These are phyloP conservation scores for Pseudopodoces humilis DNA, from an alignment of 2,113 vertebrate genomes.

Conservation along the genomic window DNA sequence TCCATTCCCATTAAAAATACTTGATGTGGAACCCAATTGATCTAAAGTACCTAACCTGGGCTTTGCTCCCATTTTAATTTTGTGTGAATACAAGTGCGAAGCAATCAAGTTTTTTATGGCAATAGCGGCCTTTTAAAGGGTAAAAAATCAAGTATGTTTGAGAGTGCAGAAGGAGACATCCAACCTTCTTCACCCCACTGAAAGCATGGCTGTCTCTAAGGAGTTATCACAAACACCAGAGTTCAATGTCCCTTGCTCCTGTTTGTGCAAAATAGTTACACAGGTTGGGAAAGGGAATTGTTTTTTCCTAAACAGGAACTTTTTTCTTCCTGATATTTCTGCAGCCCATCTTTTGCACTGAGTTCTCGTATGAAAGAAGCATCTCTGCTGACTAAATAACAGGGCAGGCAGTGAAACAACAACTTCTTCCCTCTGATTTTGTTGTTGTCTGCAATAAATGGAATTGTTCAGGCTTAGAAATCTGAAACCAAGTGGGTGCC, in stretches of 20 bases:
- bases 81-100: accelerated
- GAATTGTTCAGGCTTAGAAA: background rate
- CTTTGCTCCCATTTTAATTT: background rate
- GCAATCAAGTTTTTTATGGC: background rate
- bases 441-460: background rate
- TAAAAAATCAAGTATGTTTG: background rate
- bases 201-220: background rate
- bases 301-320: background rate
- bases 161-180: background rate
- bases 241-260: background rate
- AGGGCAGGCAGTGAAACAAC: background rate
- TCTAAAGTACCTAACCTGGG: background rate
- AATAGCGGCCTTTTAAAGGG: background rate
- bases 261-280: background rate
- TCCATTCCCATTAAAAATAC: background rate
- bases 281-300: background rate
- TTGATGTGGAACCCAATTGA: background rate
- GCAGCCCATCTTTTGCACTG: background rate
- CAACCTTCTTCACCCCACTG: background rate
- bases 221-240: background rate
- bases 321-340: background rate
- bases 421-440: background rate
- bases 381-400: background rate
- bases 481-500: background rate
- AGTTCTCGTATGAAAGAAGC: background rate